Conservation (phyloP, 2,888 invertebrate species). For the Dynastes maya region DNA sequence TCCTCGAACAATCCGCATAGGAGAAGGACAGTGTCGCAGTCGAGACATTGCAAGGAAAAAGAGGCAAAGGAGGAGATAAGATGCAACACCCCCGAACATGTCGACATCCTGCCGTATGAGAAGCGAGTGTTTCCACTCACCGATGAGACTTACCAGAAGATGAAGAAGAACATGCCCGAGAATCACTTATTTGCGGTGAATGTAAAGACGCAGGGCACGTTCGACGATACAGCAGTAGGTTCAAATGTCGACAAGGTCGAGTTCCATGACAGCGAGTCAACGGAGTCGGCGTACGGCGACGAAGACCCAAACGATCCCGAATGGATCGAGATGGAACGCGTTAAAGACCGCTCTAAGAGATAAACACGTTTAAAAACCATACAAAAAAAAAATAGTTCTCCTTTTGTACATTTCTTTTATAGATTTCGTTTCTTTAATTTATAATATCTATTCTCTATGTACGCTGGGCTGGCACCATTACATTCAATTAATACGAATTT, state of each 20-base stretch:
- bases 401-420: conserved; percentile 50
- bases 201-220: conserved; percentile 63
- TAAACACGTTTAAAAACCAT: conserved; percentile 55
- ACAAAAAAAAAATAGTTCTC: conserved; percentile 8
- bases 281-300: conserved; percentile 77
- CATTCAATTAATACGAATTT: conserved; percentile 41
- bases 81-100: conserved; percentile 62
- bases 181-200: conserved; percentile 70
- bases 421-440: conserved; percentile 52
- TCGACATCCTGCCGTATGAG: conserved; percentile 80
- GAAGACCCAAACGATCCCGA: conserved; percentile 92
- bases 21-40: conserved; percentile 73
- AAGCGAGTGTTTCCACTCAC: conserved; percentile 82
- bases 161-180: conserved; percentile 81
- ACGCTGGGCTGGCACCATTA: conserved; percentile 54
- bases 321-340: conserved; percentile 76
- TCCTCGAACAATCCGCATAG: conserved; percentile 65
- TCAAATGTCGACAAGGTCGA: conserved; percentile 62
- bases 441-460: conserved; percentile 48
- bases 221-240: conserved; percentile 54
- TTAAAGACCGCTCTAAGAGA: conserved; percentile 67
- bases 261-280: conserved; percentile 70
- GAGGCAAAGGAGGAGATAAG: conserved; percentile 61
- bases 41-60: conserved; percentile 67
- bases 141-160: conserved; percentile 79